Percentiles rank a stretch among this genome's conserved stretches.
Conservation (phyloP, 2,113 vertebrate species). For the Taurulus bubalis region DNA sequence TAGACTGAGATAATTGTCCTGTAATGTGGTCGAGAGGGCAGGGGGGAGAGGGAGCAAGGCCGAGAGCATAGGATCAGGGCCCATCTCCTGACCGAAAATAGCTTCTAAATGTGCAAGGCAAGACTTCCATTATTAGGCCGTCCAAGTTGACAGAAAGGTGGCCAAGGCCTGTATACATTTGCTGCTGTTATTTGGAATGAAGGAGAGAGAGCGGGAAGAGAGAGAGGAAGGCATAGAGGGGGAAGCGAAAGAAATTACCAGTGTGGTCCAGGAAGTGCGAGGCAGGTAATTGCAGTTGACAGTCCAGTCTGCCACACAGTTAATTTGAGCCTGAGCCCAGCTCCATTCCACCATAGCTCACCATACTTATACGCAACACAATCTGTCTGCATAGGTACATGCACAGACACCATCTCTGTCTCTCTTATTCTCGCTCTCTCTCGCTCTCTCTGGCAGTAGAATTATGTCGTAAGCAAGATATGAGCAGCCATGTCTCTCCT, state of each 20-base stretch:
- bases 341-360: constrained; percentile 79
- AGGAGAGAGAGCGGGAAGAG: constrained; percentile 41
- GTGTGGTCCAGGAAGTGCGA: constrained; percentile 87
- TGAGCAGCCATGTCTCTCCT: constrained; percentile 69
- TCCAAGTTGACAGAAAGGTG: constrained; percentile 72
- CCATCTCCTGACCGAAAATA: constrained; percentile 74
- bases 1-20: constrained; percentile 75
- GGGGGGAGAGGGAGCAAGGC: constrained; percentile 38
- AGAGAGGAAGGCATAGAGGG: constrained; percentile 68
- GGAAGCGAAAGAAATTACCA: constrained; percentile 78
- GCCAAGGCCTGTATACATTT: constrained; percentile 75
- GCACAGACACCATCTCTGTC: constrained; percentile 83
- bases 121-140: constrained; percentile 75
- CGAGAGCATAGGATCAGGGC: constrained; percentile 59
- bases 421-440: constrained; percentile 78
- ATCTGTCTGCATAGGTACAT: constrained; percentile 90
- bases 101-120: constrained; percentile 73
- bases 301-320: constrained; percentile 92
- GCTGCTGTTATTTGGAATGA: constrained; percentile 71
- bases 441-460: constrained; percentile 79
- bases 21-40: constrained; percentile 72
- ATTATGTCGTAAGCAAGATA: constrained; percentile 78
- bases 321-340: constrained; percentile 95
- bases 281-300: constrained; percentile 89
- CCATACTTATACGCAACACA: constrained; percentile 87